Conservation (phyloP, 2,797 vertebrate genomes). For the Scarus forsteni region DNA sequence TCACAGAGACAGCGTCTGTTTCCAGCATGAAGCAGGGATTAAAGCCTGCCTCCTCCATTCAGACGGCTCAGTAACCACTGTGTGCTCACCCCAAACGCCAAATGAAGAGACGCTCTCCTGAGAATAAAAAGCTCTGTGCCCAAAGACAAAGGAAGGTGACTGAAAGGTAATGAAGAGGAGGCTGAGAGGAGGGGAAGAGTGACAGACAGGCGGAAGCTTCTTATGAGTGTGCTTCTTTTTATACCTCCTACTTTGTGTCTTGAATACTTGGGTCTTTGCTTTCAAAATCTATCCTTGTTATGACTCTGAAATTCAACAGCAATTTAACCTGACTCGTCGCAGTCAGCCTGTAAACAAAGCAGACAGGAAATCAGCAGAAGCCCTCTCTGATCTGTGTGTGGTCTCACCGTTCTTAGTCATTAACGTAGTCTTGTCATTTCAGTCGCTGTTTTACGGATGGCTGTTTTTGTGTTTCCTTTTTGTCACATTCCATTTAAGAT, state of each 20-base stretch:
- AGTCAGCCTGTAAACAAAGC: constrained; percentile 6
- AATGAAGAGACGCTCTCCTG: constrained; percentile 16
- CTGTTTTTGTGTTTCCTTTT: constrained; percentile 10
- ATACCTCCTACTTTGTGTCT: background rate
- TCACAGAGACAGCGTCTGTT: constrained; percentile 14
- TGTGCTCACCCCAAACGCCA: constrained; percentile 15
- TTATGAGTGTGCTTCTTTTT: background rate
- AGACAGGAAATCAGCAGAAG: constrained; percentile 10
- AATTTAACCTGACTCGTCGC: background rate
- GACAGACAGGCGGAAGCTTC: background rate
- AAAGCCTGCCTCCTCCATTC: constrained; percentile 13
- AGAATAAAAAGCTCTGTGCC: background rate
- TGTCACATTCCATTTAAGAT: background rate
- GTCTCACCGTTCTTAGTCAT: constrained; percentile 17
- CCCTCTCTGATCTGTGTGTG: constrained; percentile 5
- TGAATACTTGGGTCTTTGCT: background rate
- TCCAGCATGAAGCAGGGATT: constrained; percentile 24
- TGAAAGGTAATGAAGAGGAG: constrained; percentile 13
- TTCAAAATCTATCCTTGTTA: constrained; percentile 1
- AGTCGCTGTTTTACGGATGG: background rate
- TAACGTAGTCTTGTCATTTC: constrained; percentile 4
- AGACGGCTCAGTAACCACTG: constrained; percentile 13
- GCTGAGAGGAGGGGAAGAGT: background rate
- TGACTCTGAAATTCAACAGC: constrained; percentile 13
- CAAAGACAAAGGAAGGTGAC: constrained; percentile 8